A percentile compares a stretch with the other conserved stretches of the same genome.
These are phyloP conservation scores for Neodiprion fabricii DNA, from an alignment of 1,140 invertebrate genomes.

Conservation along the genomic window DNA sequence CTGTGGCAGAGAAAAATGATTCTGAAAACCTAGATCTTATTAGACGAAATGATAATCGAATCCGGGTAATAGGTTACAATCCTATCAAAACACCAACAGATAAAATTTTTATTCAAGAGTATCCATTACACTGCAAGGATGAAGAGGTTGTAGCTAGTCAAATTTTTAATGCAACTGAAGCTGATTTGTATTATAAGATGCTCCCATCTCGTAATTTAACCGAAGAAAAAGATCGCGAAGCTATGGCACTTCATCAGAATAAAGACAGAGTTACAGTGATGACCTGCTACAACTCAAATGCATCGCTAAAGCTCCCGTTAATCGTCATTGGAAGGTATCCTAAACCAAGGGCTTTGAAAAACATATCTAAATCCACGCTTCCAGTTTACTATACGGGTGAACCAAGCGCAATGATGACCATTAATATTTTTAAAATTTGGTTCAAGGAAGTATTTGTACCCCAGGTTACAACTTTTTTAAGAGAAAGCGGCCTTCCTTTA, in stretches of 20 bases:
- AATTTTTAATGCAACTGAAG: conserved; percentile 29
- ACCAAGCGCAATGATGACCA: conserved; percentile 20
- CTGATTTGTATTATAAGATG: conserved; percentile 25
- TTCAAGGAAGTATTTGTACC: conserved; percentile 26
- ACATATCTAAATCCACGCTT: conserved; percentile 19
- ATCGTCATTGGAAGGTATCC: conserved; percentile 24
- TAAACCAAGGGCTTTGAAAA: conserved; percentile 24
- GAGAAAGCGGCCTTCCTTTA: conserved; percentile 24
- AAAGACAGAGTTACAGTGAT: conserved; percentile 27
- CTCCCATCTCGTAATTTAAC: conserved; percentile 20
- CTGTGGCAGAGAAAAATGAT: too few relatives aligned
- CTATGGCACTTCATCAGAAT: neutral
- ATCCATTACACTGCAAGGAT: neutral
- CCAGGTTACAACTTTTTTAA: conserved; percentile 36
- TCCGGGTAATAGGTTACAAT: neutral
- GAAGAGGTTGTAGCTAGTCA: conserved; percentile 23
- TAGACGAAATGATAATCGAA: neutral
- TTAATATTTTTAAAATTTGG: conserved; percentile 23
- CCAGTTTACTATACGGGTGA: conserved; percentile 25
- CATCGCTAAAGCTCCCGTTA: conserved; percentile 27
- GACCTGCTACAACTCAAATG: conserved; percentile 28
- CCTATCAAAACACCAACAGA: too few relatives aligned
- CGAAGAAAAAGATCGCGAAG: neutral
- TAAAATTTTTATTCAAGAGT: too few relatives aligned
- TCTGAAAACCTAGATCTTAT: too few relatives aligned